Evolutionary conservation across 2,797 vertebrate species (phyloP).

Genomic region (Emydoidea blandingii): DNA sequence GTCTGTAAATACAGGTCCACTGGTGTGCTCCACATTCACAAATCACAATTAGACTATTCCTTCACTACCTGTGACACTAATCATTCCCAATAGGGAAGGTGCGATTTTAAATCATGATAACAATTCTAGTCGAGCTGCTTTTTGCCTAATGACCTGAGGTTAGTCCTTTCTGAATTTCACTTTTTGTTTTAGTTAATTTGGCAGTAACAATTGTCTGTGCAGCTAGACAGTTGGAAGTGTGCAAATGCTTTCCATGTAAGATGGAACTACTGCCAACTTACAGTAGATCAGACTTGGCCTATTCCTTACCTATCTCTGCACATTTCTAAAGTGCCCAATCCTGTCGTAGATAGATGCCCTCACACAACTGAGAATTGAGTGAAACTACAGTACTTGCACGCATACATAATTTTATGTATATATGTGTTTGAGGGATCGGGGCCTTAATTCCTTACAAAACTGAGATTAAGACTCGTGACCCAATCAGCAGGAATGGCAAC

Average conservation of each 20-base stretch:
- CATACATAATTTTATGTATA: neutral
- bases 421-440: neutral
- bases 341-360: neutral
- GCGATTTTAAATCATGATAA: neutral
- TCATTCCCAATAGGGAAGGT: neutral
- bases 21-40: neutral
- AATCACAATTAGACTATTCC: neutral
- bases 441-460: neutral
- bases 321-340: neutral
- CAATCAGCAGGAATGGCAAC: neutral
- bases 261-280: neutral
- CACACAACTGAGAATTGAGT: neutral
- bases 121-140: neutral
- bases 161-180: neutral
- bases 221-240: neutral
- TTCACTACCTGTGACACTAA: neutral
- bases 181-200: neutral
- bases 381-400: neutral
- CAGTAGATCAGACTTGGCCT: neutral
- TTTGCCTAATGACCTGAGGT: neutral
- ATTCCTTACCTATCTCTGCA: neutral
- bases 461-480: neutral
- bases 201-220: neutral
- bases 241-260: neutral
- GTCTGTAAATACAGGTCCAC: neutral